A percentile compares a stretch with the other conserved stretches of the same genome.
Conservation (phyloP, 1,140 invertebrate species). For the Agrypnia vestita region DNA sequence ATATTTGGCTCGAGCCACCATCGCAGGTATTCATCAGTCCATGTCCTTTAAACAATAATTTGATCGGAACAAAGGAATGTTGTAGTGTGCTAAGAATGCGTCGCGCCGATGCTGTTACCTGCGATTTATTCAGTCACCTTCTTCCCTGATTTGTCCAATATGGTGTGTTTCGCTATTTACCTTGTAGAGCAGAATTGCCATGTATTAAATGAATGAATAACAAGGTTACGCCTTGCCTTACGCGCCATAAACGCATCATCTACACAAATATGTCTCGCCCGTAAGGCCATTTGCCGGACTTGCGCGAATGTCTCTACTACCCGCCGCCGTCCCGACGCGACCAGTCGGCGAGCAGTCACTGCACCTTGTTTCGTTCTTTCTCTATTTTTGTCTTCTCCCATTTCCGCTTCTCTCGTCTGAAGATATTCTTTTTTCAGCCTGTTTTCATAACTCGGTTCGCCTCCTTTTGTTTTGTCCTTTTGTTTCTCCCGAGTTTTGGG, state of each 20-base stretch:
- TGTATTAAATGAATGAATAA: constrained; percentile 38
- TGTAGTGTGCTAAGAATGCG: background rate
- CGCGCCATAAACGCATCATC: constrained; percentile 35
- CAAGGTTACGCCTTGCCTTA: constrained; percentile 36
- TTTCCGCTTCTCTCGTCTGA: constrained; percentile 48
- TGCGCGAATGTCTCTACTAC: background rate
- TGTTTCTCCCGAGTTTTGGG: constrained; percentile 34
- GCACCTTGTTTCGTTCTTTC: constrained; percentile 43
- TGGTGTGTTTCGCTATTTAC: constrained; percentile 29
- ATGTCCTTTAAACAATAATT: constrained; percentile 1
- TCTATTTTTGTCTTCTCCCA: constrained; percentile 51
- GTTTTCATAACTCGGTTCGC: constrained; percentile 46
- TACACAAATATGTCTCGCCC: constrained; percentile 6
- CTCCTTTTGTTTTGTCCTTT: constrained; percentile 33
- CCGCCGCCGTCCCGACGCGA: background rate
- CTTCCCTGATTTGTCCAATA: constrained; percentile 33
- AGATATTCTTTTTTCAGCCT: constrained; percentile 43
- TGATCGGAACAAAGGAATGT: constrained; percentile 4
- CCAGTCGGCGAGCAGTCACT: constrained; percentile 9
- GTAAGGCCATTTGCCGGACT: constrained; percentile 30
- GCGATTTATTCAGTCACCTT: constrained; percentile 15
- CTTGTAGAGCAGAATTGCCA: constrained; percentile 15
- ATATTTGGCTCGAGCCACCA: too few species aligned
- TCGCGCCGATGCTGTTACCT: background rate
- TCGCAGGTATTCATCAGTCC: too few species aligned